A percentile compares a stretch with the other conserved stretches of the same genome.
Evolutionary conservation across 2,888 invertebrate genomes (phyloP).

Genomic region (Poecilobothrus nobilitatus): DNA sequence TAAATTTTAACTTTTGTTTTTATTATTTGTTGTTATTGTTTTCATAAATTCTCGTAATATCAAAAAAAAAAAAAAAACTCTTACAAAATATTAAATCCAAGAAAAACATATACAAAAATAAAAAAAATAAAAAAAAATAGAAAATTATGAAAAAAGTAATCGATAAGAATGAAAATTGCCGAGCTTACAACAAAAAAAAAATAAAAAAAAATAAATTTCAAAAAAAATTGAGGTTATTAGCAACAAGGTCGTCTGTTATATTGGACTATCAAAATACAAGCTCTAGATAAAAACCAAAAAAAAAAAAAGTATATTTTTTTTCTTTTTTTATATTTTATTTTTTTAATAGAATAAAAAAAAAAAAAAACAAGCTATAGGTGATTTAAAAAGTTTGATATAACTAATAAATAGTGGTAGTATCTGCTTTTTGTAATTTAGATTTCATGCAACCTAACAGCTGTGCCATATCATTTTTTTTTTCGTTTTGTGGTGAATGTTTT

Average conservation of each 20-base stretch:
- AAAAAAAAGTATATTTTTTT: too few species aligned
- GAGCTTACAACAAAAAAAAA: neutral
- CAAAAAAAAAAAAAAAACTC: too few species aligned
- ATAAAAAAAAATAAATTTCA: too few species aligned
- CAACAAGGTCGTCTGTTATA: conserved; percentile 10
- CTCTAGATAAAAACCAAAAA: neutral
- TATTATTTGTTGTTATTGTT: too few species aligned
- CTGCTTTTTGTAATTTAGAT: too few species aligned
- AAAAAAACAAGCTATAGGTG: neutral
- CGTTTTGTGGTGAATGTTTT: too few species aligned
- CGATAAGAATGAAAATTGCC: neutral
- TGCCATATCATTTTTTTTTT: too few species aligned
- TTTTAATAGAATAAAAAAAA: neutral
- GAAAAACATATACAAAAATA: neutral
- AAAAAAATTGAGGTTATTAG: conserved; percentile 11
- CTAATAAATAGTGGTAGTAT: too few species aligned
- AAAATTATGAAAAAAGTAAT: neutral
- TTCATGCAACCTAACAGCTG: too few species aligned
- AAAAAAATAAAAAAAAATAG: neutral
- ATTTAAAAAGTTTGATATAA: neutral
- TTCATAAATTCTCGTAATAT: too few species aligned
- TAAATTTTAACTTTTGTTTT: too few species aligned
- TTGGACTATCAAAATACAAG: neutral
- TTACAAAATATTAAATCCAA: neutral
- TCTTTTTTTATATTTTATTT: neutral